Evolutionary conservation across 2,888 invertebrate genomes (phyloP).

Genomic region (Gymnoscelis rufifasciata): DNA sequence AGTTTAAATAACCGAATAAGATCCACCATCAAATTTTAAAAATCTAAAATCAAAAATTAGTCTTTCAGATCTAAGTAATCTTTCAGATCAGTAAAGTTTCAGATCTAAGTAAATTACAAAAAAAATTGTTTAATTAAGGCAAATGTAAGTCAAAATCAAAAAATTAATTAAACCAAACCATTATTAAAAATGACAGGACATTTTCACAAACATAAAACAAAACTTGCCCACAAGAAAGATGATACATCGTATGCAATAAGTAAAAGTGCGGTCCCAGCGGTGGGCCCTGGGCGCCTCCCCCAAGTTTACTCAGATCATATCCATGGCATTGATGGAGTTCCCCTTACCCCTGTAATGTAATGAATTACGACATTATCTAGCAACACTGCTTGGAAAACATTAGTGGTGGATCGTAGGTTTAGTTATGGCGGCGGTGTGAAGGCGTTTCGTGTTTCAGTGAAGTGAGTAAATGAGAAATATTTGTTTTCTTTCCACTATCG

Average conservation of each 20-base stretch:
- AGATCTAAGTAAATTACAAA: no score
- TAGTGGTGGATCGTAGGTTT: slow-evolving; percentile 16
- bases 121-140: no score
- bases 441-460: neutral
- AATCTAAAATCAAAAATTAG: no score
- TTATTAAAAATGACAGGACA: no score
- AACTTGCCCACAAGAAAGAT: neutral
- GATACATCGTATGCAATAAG: slow-evolving; percentile 12
- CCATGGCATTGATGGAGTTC: slow-evolving; percentile 33
- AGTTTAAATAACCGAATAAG: no score
- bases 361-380: slow-evolving; percentile 53
- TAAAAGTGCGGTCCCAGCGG: slow-evolving; percentile 19
- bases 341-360: slow-evolving; percentile 32
- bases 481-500: no score
- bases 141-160: no score
- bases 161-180: no score
- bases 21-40: no score
- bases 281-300: slow-evolving; percentile 24
- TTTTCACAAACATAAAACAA: no score
- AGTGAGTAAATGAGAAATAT: neutral
- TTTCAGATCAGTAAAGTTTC: no score
- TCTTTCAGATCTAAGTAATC: no score
- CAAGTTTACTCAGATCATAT: slow-evolving; percentile 24
- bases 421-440: neutral
- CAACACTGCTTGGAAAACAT: slow-evolving; percentile 49